These are phyloP conservation scores for Odontophorus gujanensis DNA, from an alignment of 2,113 vertebrate genomes.

Conservation along the genomic window DNA sequence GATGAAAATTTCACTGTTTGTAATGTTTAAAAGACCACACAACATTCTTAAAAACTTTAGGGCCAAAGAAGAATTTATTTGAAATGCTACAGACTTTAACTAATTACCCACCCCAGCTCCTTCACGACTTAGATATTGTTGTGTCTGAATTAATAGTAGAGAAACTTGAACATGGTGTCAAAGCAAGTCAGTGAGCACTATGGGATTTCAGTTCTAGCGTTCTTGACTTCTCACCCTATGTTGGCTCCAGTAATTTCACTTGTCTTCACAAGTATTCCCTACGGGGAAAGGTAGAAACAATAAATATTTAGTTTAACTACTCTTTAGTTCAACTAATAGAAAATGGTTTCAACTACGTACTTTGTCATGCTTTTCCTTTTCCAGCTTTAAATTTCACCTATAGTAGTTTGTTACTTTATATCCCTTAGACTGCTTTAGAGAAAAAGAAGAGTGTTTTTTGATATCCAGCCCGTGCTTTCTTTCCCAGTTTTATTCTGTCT, in stretches of 20 bases:
- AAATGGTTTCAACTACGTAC: background rate
- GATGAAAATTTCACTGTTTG: background rate
- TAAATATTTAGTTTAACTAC: background rate
- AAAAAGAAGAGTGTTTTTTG: fast-evolving
- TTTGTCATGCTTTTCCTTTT: background rate
- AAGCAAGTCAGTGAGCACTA: background rate
- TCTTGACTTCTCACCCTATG: background rate
- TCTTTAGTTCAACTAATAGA: background rate
- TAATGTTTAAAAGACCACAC: background rate
- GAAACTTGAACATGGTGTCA: background rate
- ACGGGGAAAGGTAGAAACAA: background rate
- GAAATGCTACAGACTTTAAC: background rate
- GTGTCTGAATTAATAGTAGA: background rate
- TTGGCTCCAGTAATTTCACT: background rate
- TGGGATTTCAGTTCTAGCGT: background rate
- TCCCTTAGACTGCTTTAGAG: background rate
- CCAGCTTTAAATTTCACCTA: background rate
- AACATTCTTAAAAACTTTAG: background rate
- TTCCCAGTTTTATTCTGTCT: background rate
- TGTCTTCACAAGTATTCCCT: background rate
- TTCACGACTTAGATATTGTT: background rate
- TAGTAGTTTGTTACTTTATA: background rate
- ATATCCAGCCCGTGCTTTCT: background rate
- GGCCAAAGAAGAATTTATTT: background rate
- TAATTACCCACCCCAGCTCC: background rate